Conservation (phyloP, 2,888 invertebrate species). For the Tenthredo scrophulariae region DNA sequence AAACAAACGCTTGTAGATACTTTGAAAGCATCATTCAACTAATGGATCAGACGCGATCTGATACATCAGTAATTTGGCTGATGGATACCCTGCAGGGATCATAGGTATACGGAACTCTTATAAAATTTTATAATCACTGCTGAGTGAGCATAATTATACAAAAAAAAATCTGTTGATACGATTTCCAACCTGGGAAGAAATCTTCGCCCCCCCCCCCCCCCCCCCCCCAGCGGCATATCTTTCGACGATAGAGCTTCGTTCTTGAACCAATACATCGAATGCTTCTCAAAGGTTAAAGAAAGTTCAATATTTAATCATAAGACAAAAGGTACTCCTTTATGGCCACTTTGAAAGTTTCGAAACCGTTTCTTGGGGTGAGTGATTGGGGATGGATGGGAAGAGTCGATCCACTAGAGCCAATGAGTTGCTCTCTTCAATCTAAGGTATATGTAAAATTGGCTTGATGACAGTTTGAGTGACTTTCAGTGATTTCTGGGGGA, state of each 20-base stretch:
- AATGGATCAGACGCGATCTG: conserved; percentile 8
- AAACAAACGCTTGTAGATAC: conserved; percentile 3
- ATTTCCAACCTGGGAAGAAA: neutral
- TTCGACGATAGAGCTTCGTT: neutral
- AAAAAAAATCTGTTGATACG: neutral
- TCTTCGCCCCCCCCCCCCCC: neutral
- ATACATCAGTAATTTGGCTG: neutral
- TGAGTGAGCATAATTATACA: neutral
- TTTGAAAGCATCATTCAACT: conserved; percentile 2
- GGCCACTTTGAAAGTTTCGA: conserved; percentile 33
- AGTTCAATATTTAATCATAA: conserved; percentile 35
- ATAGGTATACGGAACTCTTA: neutral
- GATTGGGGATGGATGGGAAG: conserved; percentile 15
- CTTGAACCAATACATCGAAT: conserved; percentile 12
- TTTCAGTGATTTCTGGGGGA: neutral
- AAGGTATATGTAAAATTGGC: conserved; percentile 5
- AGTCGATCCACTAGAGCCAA: neutral
- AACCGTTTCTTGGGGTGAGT: conserved; percentile 27
- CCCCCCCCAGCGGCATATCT: neutral
- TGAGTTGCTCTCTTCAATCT: neutral
- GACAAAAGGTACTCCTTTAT: conserved; percentile 40
- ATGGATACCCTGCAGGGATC: neutral
- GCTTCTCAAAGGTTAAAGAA: conserved; percentile 31
- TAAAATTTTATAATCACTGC: neutral
- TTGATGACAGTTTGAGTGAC: neutral